Conservation (phyloP, 2,797 vertebrate genomes). For the Sternotherus odoratus region DNA sequence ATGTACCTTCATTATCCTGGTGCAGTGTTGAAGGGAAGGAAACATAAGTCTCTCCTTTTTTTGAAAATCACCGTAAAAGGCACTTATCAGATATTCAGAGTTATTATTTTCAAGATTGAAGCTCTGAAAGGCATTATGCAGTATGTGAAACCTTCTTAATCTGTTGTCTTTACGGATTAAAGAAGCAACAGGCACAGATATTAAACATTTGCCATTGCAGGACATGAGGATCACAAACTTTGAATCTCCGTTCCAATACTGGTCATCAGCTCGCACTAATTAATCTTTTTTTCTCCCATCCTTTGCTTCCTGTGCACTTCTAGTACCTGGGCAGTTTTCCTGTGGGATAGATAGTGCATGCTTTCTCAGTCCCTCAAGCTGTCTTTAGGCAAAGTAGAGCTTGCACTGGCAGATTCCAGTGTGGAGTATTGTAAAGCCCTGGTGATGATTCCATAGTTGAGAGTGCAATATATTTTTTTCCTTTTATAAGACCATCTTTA, state of each 20-base stretch:
- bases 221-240: constrained; percentile 40
- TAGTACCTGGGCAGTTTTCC: constrained; percentile 17
- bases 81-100: constrained; percentile 55
- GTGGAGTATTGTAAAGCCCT: neutral
- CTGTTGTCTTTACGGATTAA: constrained; percentile 52
- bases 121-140: constrained; percentile 41
- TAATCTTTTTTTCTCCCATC: neutral
- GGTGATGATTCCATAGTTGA: neutral
- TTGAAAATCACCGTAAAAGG: constrained; percentile 30
- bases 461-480: neutral
- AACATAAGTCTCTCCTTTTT: neutral
- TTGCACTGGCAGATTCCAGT: constrained; percentile 24
- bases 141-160: constrained; percentile 59
- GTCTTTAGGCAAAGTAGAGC: constrained; percentile 35
- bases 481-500: neutral
- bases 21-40: neutral
- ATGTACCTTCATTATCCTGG: constrained; percentile 39
- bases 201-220: constrained; percentile 62
- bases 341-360: constrained; percentile 22
- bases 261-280: neutral
- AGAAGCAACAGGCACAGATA: neutral
- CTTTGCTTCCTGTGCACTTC: neutral
- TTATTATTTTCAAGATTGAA: constrained; percentile 57
- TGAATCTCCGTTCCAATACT: constrained; percentile 19
- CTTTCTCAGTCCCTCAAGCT: constrained; percentile 14